Evolutionary conservation across 2,888 invertebrate species (phyloP).

Genomic region (Schizotus pectinicornis): DNA sequence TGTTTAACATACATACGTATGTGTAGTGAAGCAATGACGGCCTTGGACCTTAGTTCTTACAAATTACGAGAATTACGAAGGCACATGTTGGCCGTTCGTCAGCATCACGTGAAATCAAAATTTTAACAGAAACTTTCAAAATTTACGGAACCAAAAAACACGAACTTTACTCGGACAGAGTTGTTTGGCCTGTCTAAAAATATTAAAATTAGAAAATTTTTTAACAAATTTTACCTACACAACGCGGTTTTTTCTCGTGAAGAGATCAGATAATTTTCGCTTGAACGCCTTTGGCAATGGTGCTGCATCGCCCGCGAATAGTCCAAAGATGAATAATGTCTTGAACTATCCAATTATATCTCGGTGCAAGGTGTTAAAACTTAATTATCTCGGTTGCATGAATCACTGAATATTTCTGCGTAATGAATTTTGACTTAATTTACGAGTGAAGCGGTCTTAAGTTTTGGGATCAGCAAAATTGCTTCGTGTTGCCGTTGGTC

Average conservation of each 20-base stretch:
- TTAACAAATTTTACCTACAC: too few species aligned
- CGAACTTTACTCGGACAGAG: too few species aligned
- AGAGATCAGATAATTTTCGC: conserved; percentile 11
- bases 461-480: background rate
- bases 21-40: conserved; percentile 13
- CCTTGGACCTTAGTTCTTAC: conserved; percentile 8
- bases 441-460: conserved; percentile 13
- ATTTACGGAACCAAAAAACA: too few species aligned
- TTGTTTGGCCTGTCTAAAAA: too few species aligned
- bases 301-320: conserved; percentile 4
- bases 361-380: conserved; percentile 27
- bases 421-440: conserved; percentile 14
- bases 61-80: too few species aligned
- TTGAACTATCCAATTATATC: conserved; percentile 28
- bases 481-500: background rate
- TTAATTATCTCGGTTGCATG: conserved; percentile 17
- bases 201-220: too few species aligned
- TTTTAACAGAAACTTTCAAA: too few species aligned
- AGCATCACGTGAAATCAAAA: too few species aligned
- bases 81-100: too few species aligned
- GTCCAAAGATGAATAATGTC: conserved; percentile 25
- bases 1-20: conserved; percentile 5
- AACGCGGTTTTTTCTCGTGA: background rate
- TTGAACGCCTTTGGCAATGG: conserved; percentile 19
- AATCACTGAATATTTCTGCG: conserved; percentile 13